phyloP scores from a whole-genome alignment of 2,113 vertebrate species.

The Seriola rivoliana region DNA sequence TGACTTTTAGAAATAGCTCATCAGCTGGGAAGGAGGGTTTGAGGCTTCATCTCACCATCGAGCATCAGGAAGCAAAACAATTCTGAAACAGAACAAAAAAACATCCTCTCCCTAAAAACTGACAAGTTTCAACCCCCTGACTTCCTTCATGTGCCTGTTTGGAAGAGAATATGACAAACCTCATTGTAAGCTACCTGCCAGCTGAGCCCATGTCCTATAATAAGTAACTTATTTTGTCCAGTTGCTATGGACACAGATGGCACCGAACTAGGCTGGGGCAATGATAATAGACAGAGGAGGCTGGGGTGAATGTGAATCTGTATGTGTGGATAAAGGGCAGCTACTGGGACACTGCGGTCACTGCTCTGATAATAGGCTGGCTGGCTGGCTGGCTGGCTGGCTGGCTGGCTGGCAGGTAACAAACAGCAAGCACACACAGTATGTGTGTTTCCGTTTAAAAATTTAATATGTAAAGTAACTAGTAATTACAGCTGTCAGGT shows the following conservation, averaged over 20 bases:
- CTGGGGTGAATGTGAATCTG: slow-evolving; percentile 25
- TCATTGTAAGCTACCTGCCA: slow-evolving; percentile 56
- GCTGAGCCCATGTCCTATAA: slow-evolving; percentile 68
- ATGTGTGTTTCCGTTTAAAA: background rate
- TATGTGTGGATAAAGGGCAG: slow-evolving; percentile 54
- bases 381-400: background rate
- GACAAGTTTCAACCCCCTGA: slow-evolving; percentile 9
- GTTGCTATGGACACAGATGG: slow-evolving; percentile 68
- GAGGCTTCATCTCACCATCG: background rate
- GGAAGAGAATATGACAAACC: slow-evolving; percentile 48
- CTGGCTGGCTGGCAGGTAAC: slow-evolving; percentile 23
- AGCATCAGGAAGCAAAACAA: background rate
- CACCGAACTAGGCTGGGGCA: slow-evolving; percentile 13
- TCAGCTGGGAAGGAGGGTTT: background rate
- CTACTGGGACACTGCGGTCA: slow-evolving; percentile 44
- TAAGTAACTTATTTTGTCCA: slow-evolving; percentile 63
- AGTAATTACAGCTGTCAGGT: too few relatives aligned
- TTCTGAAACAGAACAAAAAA: slow-evolving; percentile 5
- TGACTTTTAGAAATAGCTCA: background rate
- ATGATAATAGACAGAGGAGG: slow-evolving; percentile 36
- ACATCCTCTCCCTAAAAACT: background rate
- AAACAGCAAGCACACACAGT: slow-evolving; percentile 16
- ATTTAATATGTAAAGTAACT: background rate
- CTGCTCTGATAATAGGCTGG: slow-evolving; percentile 43
- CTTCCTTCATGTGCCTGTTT: slow-evolving; percentile 15